phyloP scores from a whole-genome alignment of 2,113 vertebrate genomes.

The Brevimyrus niger region DNA sequence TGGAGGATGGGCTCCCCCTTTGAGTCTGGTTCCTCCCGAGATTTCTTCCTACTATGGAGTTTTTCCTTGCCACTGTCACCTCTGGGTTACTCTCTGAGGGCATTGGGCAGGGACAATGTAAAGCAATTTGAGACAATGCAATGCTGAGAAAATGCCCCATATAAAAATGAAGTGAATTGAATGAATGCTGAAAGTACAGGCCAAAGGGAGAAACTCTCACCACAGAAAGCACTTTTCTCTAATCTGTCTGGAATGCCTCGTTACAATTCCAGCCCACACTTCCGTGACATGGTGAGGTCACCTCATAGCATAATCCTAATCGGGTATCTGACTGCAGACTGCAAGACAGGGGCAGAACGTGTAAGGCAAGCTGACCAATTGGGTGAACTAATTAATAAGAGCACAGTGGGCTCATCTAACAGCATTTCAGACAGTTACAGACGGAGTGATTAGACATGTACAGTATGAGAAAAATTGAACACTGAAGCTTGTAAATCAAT shows the following conservation, averaged over 20 bases:
- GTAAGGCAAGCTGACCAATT: neutral
- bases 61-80: neutral
- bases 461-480: neutral
- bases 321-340: neutral
- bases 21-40: neutral
- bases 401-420: neutral
- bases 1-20: neutral
- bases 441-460: neutral
- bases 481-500: neutral
- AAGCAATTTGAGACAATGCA: neutral
- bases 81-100: neutral
- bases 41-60: neutral
- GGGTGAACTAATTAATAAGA: neutral
- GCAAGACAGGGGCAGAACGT: neutral
- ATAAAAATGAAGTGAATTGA: neutral
- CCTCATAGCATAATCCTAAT: neutral
- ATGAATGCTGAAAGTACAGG: neutral
- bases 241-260: neutral
- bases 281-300: neutral
- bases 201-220: neutral
- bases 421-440: neutral
- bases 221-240: neutral
- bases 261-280: neutral
- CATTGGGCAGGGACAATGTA: neutral
- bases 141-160: neutral